Percentiles rank a stretch among this genome's conserved stretches.
Evolutionary conservation across 1,140 invertebrate species (phyloP).

Genomic region (Papilio dardanus): DNA sequence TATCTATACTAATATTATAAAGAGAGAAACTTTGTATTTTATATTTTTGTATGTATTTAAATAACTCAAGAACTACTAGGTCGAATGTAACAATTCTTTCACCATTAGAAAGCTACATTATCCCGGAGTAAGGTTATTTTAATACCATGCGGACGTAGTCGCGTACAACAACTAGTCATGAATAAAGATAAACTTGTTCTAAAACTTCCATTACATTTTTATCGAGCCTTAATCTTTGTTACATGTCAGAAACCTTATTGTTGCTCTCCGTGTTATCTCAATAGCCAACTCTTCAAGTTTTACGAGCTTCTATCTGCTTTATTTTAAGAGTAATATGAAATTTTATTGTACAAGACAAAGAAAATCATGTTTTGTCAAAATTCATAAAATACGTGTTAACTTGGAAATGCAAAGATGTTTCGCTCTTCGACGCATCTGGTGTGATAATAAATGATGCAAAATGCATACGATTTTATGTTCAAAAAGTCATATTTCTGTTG

Average conservation of each 20-base stretch:
- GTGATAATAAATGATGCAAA: slow-evolving; percentile 11
- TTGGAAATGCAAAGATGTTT: neutral
- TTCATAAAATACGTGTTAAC: neutral
- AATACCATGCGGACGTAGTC: no score
- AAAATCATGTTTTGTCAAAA: slow-evolving; percentile 1
- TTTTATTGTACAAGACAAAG: neutral
- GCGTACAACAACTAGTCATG: no score
- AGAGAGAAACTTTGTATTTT: no score
- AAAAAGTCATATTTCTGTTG: neutral
- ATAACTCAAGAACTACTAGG: no score
- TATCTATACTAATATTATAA: no score
- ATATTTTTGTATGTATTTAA: no score
- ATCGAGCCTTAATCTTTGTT: neutral
- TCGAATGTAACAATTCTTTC: no score
- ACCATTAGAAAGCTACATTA: no score
- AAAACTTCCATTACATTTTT: neutral
- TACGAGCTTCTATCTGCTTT: slow-evolving; percentile 5
- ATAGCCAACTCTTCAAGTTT: neutral
- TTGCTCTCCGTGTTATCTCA: neutral
- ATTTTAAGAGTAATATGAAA: slow-evolving; percentile 20
- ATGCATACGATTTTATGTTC: neutral
- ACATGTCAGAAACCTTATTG: slow-evolving; percentile 15
- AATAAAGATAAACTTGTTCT: slow-evolving; percentile 6
- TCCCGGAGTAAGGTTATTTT: no score
- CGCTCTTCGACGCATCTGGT: slow-evolving; percentile 15